A percentile compares a stretch with the other conserved stretches of the same genome.
These are phyloP conservation scores for Donacobius atricapilla DNA, from an alignment of 2,113 vertebrate genomes.

Conservation along the genomic window DNA sequence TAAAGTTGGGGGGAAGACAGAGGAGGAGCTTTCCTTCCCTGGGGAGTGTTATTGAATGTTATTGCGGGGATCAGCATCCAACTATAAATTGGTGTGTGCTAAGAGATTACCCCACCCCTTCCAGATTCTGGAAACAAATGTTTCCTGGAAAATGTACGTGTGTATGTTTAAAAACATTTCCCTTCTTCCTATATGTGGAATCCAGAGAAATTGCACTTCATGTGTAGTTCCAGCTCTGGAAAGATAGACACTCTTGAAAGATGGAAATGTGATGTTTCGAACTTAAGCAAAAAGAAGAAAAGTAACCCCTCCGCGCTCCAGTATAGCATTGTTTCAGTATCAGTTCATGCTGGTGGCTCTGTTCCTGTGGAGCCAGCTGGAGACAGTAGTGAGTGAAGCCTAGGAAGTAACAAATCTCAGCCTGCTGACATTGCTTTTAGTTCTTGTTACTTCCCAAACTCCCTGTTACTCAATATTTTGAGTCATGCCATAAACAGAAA, in stretches of 20 bases:
- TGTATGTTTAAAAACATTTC: neutral
- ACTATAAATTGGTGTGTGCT: neutral
- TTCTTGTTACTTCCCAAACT: neutral
- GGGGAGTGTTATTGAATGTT: neutral
- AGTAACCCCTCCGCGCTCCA: neutral
- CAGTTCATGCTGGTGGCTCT: neutral
- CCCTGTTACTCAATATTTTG: neutral
- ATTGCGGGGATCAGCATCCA: neutral
- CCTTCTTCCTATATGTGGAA: neutral
- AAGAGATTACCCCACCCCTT: neutral
- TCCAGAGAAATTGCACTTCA: neutral
- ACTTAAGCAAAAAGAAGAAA: neutral
- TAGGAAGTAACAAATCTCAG: neutral
- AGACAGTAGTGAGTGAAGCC: neutral
- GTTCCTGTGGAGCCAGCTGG: neutral
- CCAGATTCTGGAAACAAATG: neutral
- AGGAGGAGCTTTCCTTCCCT: neutral
- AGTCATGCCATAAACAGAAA: neutral
- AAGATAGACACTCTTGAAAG: neutral
- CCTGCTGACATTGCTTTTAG: neutral
- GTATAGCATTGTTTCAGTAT: neutral
- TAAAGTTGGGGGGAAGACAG: neutral
- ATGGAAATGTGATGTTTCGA: neutral
- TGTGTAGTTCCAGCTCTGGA: neutral
- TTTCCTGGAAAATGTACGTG: neutral